Conservation (phyloP, 2,797 vertebrate species). For the Pelochelys cantorii region DNA sequence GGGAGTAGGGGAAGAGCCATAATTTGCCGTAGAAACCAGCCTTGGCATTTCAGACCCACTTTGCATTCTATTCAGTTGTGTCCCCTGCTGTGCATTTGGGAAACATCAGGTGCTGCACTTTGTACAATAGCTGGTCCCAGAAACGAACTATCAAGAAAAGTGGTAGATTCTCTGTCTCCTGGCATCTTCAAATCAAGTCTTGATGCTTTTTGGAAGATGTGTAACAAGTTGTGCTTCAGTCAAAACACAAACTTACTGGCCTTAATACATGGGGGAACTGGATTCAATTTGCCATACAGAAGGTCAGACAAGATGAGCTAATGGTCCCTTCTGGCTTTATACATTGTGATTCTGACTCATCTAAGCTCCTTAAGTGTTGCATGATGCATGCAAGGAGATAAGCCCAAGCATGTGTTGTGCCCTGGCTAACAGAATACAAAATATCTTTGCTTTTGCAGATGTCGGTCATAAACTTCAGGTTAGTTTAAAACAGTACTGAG, state of each 20-base stretch:
- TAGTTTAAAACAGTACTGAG: not conserved
- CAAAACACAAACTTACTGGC: not conserved
- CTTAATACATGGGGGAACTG: rapidly evolving
- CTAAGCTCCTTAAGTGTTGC: not conserved
- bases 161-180: not conserved
- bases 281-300: not conserved
- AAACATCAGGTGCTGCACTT: not conserved
- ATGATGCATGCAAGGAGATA: not conserved
- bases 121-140: rapidly evolving
- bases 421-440: not conserved
- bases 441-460: not conserved
- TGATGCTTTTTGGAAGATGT: not conserved
- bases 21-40: not conserved
- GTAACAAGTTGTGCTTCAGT: not conserved
- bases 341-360: not conserved
- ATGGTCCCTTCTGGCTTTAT: not conserved
- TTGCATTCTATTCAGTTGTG: not conserved
- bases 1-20: not conserved
- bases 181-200: not conserved
- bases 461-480: not conserved
- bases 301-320: conserved; percentile 5
- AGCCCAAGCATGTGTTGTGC: rapidly evolving
- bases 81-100: not conserved
- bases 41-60: not conserved
- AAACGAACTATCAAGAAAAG: too few relatives aligned